Base-by-base conservation (phyloP, 1,140 invertebrate species). In the Daktulosphaira vitifoliae region DNA sequence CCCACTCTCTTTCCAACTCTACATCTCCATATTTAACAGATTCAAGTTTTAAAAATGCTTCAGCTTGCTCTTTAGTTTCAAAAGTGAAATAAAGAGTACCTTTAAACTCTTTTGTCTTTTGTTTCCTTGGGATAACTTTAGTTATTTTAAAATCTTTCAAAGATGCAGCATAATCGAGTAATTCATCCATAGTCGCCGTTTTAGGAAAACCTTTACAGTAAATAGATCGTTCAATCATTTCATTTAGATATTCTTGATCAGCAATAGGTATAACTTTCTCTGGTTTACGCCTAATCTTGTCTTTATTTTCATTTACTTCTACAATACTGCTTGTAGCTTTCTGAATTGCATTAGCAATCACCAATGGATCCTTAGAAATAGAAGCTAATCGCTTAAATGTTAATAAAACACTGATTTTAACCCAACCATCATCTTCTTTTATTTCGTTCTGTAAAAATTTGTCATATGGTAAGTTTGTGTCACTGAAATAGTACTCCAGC, bases 61-160 rank as follows among this genome's bases (percentile, higher is more conserved):
- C 82, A n/a, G 84, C 84, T 69, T 82, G 79, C 56, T 92, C 89
- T 54, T 83, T 77, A 25, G 81, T 86, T 69, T 83, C 80, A 71
- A 95, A 96, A 2, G 87, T 86, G 22, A 87, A 81, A 78, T 94
- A 94, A 53, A 93, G 82, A 7, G 92, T 95, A 48, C 93, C 93
- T 78, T 97, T 90, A 71, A 92, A 93, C 26, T 80, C 75, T 66
- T 81, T 82, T 68, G 87, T 84, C 46, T 76, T 74, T 68, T 86
- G 88, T 65, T 80, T 81, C 68, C 88, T 81, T 81, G 89, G 86
- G 69, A 81, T 59, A 39, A 73, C 74, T 69, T 65, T 70, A 76
- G 78, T 78, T 76, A 85, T 82, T 65, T 82, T 76, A 39, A 96
- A 78, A 72, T 87, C 88, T 49, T 92, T 88, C 38, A 88, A 80